A percentile compares a stretch with the other conserved stretches of the same genome.
Conservation (phyloP, 2,113 vertebrate species). For the Fregata magnificens region DNA sequence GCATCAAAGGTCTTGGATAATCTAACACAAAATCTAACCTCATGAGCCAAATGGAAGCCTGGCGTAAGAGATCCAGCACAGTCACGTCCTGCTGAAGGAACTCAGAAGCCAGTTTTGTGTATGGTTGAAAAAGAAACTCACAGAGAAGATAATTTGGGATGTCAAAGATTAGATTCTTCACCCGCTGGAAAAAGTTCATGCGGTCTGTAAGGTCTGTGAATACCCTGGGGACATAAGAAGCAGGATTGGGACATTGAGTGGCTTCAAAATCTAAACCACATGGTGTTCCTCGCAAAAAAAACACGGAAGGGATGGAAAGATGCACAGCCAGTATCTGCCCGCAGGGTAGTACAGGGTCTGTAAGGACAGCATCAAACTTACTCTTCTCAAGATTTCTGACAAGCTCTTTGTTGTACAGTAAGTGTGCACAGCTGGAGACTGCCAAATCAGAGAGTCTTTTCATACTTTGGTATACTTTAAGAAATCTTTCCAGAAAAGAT, state of each 20-base stretch:
- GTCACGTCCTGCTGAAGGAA: constrained; percentile 67
- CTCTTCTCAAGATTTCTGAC: constrained; percentile 59
- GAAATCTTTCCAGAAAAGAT: constrained; percentile 59
- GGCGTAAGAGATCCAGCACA: constrained; percentile 68
- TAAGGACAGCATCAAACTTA: constrained; percentile 76
- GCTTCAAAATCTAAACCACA: constrained; percentile 76
- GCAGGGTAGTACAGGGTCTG: constrained; percentile 84
- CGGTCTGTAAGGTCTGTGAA: constrained; percentile 34
- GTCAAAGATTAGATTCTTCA: constrained; percentile 69
- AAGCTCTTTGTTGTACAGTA: constrained; percentile 75
- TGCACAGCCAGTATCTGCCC: constrained; percentile 79
- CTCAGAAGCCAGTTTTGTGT: constrained; percentile 63
- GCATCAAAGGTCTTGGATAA: constrained; percentile 81
- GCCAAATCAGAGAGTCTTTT: constrained; percentile 18
- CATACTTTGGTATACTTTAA: background rate
- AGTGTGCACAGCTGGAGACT: background rate
- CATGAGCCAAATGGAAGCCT: constrained; percentile 82
- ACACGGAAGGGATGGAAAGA: constrained; percentile 77
- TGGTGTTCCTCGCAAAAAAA: constrained; percentile 72
- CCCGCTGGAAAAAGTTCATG: constrained; percentile 81
- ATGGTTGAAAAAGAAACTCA: constrained; percentile 47
- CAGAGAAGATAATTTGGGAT: constrained; percentile 63
- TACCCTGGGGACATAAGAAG: constrained; percentile 71
- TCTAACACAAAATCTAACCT: constrained; percentile 78
- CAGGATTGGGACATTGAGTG: constrained; percentile 75